phyloP scores from a whole-genome alignment of 2,888 invertebrate genomes.

The Leptopilina syphax region DNA sequence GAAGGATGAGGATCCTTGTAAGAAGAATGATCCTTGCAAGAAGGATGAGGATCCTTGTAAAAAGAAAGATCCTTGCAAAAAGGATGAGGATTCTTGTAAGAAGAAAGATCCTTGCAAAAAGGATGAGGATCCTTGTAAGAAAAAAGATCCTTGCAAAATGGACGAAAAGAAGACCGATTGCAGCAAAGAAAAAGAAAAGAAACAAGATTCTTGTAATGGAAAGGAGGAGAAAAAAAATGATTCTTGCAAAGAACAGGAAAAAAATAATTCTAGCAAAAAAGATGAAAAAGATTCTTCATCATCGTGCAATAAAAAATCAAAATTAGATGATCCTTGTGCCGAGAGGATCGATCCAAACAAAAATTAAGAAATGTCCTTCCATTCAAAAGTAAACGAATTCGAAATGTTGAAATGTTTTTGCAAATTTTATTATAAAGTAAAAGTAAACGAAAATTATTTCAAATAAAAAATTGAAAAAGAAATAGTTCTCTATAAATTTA shows the following conservation, averaged over 20 bases:
- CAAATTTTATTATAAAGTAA: no score
- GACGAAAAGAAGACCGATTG: background rate
- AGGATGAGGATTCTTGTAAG: background rate
- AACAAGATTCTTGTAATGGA: background rate
- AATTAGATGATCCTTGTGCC: conserved; percentile 2
- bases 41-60: background rate
- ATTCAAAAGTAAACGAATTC: conserved; percentile 44
- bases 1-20: conserved; percentile 1
- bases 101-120: background rate
- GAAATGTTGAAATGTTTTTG: no score
- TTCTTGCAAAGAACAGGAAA: background rate
- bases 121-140: background rate
- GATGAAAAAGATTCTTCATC: conserved; percentile 36
- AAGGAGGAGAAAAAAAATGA: background rate
- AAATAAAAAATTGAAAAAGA: background rate
- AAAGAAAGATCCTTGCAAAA: background rate
- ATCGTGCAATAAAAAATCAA: conserved; percentile 3
- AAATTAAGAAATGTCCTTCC: background rate
- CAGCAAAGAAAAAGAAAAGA: background rate
- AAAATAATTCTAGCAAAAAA: conserved; percentile 5
- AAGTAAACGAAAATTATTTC: no score
- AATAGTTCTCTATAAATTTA: background rate
- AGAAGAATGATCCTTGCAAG: conserved; percentile 27
- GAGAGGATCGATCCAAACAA: background rate
- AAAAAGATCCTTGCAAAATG: conserved; percentile 43